Evolutionary conservation across 2,888 invertebrate species (phyloP), one percentile per base, ranked within the genome.

Genomic region (Coecobrya sp.): DNA sequence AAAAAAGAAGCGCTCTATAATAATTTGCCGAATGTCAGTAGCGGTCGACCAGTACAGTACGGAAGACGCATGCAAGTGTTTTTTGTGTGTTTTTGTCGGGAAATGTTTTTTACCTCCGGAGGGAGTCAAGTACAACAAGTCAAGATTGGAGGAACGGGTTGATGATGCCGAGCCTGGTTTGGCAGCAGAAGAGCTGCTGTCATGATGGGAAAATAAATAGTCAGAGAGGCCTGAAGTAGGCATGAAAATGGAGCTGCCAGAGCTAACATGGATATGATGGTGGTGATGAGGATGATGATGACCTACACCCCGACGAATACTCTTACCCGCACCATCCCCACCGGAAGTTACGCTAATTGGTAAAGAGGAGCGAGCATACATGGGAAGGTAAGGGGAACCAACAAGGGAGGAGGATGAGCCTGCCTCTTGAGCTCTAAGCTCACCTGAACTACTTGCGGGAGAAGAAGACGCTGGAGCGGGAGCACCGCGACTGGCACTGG

Each of bases 391-490:
- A 52, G 85, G 76, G 84, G 70, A 49, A 68, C 81, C 88, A 87
- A 76, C 76, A 76, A 76, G 76, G 76, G 76, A 76, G 10, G 79
- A 79, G n/a, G 79, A 79, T 11, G 79, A 79, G 62, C 82, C 89
- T 82, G 68, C 70, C 91, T 76, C 68, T 88, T 82, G 89, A 89
- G 86, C 92, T 89, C 82, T 86, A 16, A 86, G 89, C 92, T 92
- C 92, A 89, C 89, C 92, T 89, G 92, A 70, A 86, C 92, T 92
- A 62, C 89, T 89, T n/a, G 92, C 59, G 45, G 92, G 65, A 25
- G 92, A 89, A 7, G 88, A 52, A 22, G 52, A 59, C 22, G 68
- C 19, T 8, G 73, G 30, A 0, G 82, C 82, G 13, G 89, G 45
- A 16, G 19, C 52, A 27, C 90, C 84, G 30, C 90, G 86, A n/a